A percentile compares a stretch with the other conserved stretches of the same genome.
phyloP scores from a whole-genome alignment of 2,888 invertebrate species.

The Hanleya hanleyi region DNA sequence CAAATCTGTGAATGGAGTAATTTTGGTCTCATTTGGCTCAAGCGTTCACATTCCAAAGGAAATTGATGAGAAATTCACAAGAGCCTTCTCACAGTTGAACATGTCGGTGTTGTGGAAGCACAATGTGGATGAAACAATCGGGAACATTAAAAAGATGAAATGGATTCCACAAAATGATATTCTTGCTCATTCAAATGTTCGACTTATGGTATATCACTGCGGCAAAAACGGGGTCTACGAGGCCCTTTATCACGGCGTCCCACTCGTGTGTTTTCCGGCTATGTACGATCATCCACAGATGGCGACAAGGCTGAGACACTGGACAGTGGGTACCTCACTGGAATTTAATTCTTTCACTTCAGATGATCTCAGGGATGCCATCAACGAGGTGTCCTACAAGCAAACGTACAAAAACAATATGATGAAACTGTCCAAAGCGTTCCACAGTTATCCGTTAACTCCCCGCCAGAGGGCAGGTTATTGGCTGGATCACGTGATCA shows the following conservation, averaged over 20 bases:
- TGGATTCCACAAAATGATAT: neutral
- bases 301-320: neutral
- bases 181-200: neutral
- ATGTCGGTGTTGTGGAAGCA: neutral
- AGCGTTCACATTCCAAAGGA: neutral
- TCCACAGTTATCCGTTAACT: neutral
- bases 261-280: neutral
- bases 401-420: neutral
- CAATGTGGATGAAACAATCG: neutral
- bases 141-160: neutral
- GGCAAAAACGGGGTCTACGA: neutral
- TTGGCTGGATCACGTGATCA: neutral
- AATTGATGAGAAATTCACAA: neutral
- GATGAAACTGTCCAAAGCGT: neutral
- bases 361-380: neutral
- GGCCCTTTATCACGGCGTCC: neutral
- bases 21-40: neutral
- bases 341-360: neutral
- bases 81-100: neutral
- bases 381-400: neutral
- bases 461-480: neutral
- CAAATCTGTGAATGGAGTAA: neutral
- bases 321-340: neutral
- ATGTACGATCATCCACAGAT: neutral
- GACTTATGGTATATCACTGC: neutral